Evolutionary conservation across 2,888 invertebrate genomes (phyloP).

Genomic region (Deroplatys truncata): DNA sequence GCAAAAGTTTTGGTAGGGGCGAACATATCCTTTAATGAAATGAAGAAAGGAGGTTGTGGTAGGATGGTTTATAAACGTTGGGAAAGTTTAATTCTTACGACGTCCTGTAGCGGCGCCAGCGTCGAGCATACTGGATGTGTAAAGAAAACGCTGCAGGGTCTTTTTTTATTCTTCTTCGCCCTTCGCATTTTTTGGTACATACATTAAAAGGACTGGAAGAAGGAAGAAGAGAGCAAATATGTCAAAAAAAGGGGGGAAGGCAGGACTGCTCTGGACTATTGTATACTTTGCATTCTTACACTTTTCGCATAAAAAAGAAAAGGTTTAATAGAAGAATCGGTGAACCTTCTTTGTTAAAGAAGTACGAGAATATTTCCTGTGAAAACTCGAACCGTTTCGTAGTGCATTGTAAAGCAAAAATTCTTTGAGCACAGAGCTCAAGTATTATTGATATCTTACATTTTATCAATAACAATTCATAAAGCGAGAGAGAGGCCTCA

Average conservation of each 20-base stretch:
- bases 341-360: background rate
- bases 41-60: slow-evolving; percentile 15
- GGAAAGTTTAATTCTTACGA: background rate
- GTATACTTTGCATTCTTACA: background rate
- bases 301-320: background rate
- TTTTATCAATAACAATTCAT: too few relatives aligned
- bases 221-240: background rate
- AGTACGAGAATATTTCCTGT: background rate
- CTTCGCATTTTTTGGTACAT: background rate
- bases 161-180: background rate
- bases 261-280: background rate
- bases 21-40: slow-evolving; percentile 30
- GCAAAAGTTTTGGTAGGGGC: slow-evolving; percentile 5
- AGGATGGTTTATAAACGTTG: background rate
- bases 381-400: background rate
- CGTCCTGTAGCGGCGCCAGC: background rate
- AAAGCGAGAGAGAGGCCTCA: too few relatives aligned
- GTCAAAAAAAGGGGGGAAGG: background rate
- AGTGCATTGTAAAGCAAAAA: background rate
- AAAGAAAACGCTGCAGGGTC: background rate
- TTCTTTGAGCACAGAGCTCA: too few relatives aligned
- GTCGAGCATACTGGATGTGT: background rate
- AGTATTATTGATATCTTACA: too few relatives aligned
- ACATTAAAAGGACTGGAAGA: background rate
- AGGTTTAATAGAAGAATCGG: background rate